Evolutionary conservation across 2,113 vertebrate species (phyloP).

Genomic region (Glaucomys volans): DNA sequence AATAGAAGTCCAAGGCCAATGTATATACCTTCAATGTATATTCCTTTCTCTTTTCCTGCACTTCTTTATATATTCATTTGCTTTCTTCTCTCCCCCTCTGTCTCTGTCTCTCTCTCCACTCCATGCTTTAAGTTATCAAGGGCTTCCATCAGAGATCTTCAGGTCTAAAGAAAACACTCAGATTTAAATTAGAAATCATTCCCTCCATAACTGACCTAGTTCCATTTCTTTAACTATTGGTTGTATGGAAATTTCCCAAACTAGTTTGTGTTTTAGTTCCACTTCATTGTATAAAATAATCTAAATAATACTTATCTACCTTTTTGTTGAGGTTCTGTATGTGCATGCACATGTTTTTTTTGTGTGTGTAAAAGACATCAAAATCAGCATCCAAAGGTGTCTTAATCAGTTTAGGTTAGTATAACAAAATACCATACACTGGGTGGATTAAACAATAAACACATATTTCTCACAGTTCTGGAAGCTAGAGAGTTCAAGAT

Average conservation of each 20-base stretch:
- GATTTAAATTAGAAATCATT: constrained; percentile 9
- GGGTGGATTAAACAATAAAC: too few species aligned
- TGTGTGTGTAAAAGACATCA: neutral
- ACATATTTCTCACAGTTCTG: neutral
- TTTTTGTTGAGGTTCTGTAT: neutral
- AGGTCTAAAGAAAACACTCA: neutral
- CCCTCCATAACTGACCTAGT: neutral
- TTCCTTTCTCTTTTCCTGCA: neutral
- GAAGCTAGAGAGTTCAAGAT: neutral
- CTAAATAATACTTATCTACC: neutral
- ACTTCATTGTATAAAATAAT: neutral
- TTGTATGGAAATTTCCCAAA: neutral
- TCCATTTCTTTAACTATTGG: neutral
- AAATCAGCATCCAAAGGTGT: neutral
- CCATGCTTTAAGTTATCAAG: neutral
- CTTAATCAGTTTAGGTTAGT: neutral
- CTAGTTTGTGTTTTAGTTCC: neutral
- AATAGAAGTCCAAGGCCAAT: neutral
- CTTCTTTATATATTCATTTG: neutral
- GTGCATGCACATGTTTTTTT: neutral
- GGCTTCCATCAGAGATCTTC: neutral
- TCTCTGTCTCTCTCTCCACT: neutral
- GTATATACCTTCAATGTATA: neutral
- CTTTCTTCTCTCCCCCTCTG: neutral
- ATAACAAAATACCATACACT: neutral